phyloP scores from a whole-genome alignment of 2,888 invertebrate genomes.

The Apodemia mormo region DNA sequence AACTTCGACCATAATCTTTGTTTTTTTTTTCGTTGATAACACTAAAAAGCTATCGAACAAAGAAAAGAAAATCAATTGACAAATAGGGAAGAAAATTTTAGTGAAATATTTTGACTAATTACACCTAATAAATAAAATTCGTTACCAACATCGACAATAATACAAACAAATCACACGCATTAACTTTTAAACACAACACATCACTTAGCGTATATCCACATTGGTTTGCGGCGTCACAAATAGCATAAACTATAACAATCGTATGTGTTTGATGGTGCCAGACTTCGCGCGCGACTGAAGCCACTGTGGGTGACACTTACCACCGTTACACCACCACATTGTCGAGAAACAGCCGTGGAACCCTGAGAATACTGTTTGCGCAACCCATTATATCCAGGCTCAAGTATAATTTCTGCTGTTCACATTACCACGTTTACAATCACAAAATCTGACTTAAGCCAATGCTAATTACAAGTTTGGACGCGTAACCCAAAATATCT shows the following conservation, averaged over 20 bases:
- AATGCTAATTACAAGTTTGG: conserved; percentile 2
- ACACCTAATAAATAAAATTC: not conserved
- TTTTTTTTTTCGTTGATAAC: no score
- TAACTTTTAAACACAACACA: conserved; percentile 29
- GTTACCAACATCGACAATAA: conserved; percentile 1
- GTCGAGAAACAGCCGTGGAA: conserved; percentile 73
- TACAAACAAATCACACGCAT: conserved; percentile 49
- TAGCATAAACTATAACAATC: conserved; percentile 25
- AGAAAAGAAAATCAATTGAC: no score
- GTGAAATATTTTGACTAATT: not conserved
- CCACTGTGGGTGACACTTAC: conserved; percentile 50
- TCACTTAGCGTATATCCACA: conserved; percentile 33
- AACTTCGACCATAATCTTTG: no score
- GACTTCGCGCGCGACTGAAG: conserved; percentile 67
- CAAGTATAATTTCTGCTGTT: conserved; percentile 62
- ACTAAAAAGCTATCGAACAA: no score
- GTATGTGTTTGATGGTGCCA: conserved; percentile 59
- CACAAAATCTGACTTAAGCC: conserved; percentile 2
- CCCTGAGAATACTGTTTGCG: conserved; percentile 66
- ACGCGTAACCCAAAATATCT: conserved; percentile 8
- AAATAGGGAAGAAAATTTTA: not conserved
- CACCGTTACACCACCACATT: conserved; percentile 76
- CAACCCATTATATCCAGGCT: conserved; percentile 67
- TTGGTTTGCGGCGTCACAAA: conserved; percentile 24
- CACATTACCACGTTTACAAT: conserved; percentile 41